Evolutionary conservation across 2,888 invertebrate species (phyloP).

Genomic region (Corbicula japonica): DNA sequence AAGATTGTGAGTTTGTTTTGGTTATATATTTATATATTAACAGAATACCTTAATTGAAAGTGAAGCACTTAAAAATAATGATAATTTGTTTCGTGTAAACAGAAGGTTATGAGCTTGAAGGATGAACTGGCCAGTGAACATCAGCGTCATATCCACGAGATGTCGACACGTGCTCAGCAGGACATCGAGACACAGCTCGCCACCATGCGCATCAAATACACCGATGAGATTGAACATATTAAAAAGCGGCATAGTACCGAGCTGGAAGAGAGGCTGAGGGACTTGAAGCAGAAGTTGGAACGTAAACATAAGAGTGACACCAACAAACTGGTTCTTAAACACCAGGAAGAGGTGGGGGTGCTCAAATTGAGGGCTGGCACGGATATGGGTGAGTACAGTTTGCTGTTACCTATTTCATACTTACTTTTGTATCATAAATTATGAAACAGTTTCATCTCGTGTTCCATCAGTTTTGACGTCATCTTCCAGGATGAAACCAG

Average conservation of each 20-base stretch:
- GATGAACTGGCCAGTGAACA: slow-evolving; percentile 74
- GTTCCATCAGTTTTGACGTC: no score
- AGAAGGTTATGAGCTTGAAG: slow-evolving; percentile 77
- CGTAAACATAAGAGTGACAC: slow-evolving; percentile 76
- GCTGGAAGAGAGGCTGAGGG: slow-evolving; percentile 70
- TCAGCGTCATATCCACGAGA: slow-evolving; percentile 73
- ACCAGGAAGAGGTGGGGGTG: slow-evolving; percentile 76
- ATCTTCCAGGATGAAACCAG: no score
- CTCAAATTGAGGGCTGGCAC: slow-evolving; percentile 64
- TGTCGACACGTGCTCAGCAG: slow-evolving; percentile 64
- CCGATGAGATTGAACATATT: slow-evolving; percentile 74
- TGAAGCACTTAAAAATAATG: no score
- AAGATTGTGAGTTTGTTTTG: no score
- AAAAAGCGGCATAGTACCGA: slow-evolving; percentile 69
- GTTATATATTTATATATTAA: no score
- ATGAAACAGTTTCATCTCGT: no score
- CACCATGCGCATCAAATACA: slow-evolving; percentile 74
- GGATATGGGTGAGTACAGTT: slow-evolving; percentile 53
- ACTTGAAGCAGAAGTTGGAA: slow-evolving; percentile 72
- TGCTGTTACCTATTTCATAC: no score
- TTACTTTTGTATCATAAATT: no score
- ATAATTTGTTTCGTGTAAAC: slow-evolving; percentile 11
- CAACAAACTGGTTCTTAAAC: slow-evolving; percentile 70
- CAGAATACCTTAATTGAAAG: no score
- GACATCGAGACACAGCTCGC: slow-evolving; percentile 74